Evolutionary conservation across 2,888 invertebrate genomes (phyloP), one percentile per base, ranked within the genome.

Genomic region (Dendrolimus houi): DNA sequence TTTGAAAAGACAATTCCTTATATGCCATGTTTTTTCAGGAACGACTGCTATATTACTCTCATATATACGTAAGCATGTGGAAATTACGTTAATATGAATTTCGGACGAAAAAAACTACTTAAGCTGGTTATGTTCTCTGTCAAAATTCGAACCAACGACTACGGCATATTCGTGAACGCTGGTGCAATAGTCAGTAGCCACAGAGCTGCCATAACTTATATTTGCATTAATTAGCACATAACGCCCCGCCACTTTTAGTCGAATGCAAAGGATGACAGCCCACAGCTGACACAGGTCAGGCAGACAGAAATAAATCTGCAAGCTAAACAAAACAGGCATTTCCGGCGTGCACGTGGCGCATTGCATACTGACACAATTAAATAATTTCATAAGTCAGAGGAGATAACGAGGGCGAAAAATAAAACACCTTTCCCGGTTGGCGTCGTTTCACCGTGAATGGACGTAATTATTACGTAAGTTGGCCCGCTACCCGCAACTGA

Each of bases 231-330:
- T 10, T 47, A 47, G 12, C 47, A 47, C 12, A 47, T 47, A 9
- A 6, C 47, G 9, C 47, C 47, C 12, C 55, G 54, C 41, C 1
- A 12, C 17, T 12, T 12, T 41, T 9, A 12, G 41, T 7, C 12
- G 47, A 10, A 10, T 47, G 8, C 12, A 47, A 74, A 84, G 81
- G 83, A 84, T 86, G 85, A 87, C 84, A n/a, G 85, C 81, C 77
- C 81, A 72, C 82, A 82, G 82, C 83, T 86, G 85, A 87, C 87
- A 87, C 79, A 74, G 79, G 69, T 67, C 57, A 47, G 47, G 54
- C 72, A 75, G 79, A 81, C 84, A 77, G 75, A 89, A 89, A 90
- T 90, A 90, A 88, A 82, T 86, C 72, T 79, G 86, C 85, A 87
- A 82, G 68, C 82, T 82, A 87, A 87, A 89, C 86, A 88, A 85